Base-by-base conservation (phyloP, 2,797 vertebrate species). In the Betta splendens region DNA sequence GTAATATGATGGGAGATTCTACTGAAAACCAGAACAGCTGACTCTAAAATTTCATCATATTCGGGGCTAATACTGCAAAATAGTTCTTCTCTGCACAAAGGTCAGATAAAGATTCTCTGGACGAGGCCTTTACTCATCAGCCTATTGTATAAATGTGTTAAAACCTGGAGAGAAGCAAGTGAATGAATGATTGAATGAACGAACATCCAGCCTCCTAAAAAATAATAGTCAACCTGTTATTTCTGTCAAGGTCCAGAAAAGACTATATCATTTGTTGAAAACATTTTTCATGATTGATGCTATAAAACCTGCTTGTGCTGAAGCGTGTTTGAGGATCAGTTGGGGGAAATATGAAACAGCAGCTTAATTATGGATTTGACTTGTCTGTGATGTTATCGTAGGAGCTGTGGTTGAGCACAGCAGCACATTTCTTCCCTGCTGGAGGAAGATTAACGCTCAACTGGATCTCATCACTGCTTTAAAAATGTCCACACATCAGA, bases 121-220 rank as follows among this genome's bases (percentile, higher is more conserved):
- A 53, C 23, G 26, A 40, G 31, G 6, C 18, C 48, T 45, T 42
- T 54, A 28, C 26, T 52, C 9, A 51, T 48, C 5, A 23, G 49
- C 36, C 2, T 28, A 20, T 9, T 32, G 18, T 42, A 53, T 32
- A 9, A 46, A 40, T 6, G 13, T 13, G 25, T 9, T 31, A 16
- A 35, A 28, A 28, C 26, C 26, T 10, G 26, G 8, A 15, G 18
- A 20, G 20, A 15, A 9, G 5, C 7, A 21, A 36, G 22, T 11
- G 18, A 46, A 45, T 51, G 6, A 63, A 38, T 42, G 11, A 36
- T 22, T 11, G 18, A 46, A 45, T 51, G 6, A 63, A 38, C 42
- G 11, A 55, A 33, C 13, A 21, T 31, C 33, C 26, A 26, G 16
- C 29, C 28, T 40, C 10, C 25, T 16, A 40, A n/a, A 9, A 22